Evolutionary conservation across 2,113 vertebrate species (phyloP).

Genomic region (Sebastes fasciatus): DNA sequence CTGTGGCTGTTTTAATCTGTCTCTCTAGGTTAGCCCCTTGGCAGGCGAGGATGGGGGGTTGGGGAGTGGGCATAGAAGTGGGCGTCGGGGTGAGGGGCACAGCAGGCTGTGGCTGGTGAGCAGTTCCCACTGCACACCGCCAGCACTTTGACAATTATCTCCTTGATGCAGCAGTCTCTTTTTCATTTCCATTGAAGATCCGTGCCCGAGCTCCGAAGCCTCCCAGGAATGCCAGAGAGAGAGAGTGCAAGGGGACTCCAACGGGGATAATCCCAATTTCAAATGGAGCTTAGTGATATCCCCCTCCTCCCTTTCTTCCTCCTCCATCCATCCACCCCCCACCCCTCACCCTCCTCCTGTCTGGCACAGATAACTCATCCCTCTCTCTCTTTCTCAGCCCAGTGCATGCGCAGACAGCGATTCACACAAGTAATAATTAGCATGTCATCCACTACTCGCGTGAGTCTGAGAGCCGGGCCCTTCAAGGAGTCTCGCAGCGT

Average conservation of each 20-base stretch:
- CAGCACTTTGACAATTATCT: slow-evolving; percentile 78
- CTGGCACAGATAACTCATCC: slow-evolving; percentile 82
- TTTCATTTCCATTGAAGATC: slow-evolving; percentile 49
- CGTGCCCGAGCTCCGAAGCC: slow-evolving; percentile 63
- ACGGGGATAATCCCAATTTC: slow-evolving; percentile 80
- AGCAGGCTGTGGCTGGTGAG: slow-evolving; percentile 43
- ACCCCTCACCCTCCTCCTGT: slow-evolving; percentile 72
- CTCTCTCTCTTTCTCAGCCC: slow-evolving; percentile 40
- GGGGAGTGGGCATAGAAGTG: slow-evolving; percentile 47
- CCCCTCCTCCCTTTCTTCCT: slow-evolving; percentile 59
- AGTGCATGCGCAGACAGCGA: slow-evolving; percentile 44
- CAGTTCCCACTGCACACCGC: slow-evolving; percentile 57
- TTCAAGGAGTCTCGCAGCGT: not conserved
- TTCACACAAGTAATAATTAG: slow-evolving; percentile 70
- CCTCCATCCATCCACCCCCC: slow-evolving; percentile 9
- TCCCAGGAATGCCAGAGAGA: slow-evolving; percentile 72
- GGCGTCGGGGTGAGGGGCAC: slow-evolving; percentile 26
- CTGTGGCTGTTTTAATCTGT: slow-evolving; percentile 35
- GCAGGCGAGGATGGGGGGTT: slow-evolving; percentile 23
- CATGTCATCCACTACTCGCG: slow-evolving; percentile 55
- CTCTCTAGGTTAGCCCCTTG: slow-evolving; percentile 43
- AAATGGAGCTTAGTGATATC: slow-evolving; percentile 80
- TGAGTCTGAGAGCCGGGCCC: slow-evolving; percentile 28
- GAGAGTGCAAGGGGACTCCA: slow-evolving; percentile 60
- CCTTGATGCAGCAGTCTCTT: slow-evolving; percentile 65